Evolutionary conservation across 2,113 vertebrate genomes (phyloP).

Genomic region (Parus major): DNA sequence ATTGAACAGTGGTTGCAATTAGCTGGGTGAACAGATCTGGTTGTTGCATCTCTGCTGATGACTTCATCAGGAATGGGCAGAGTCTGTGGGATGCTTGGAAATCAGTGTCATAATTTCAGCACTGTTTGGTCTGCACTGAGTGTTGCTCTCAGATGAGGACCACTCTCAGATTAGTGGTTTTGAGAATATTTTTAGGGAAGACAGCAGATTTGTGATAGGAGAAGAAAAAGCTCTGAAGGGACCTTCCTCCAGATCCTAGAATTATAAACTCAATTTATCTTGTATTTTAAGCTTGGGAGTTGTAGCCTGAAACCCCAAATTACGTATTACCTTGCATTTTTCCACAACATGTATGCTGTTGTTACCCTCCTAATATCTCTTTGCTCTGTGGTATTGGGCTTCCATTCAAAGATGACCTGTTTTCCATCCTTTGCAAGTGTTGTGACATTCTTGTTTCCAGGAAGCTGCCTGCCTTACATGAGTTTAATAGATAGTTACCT

Average conservation of each 20-base stretch:
- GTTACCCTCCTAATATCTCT: neutral
- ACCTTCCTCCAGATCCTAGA: neutral
- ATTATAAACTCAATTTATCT: conserved; percentile 25
- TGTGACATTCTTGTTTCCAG: neutral
- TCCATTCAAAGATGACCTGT: neutral
- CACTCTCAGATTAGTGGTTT: neutral
- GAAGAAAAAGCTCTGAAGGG: neutral
- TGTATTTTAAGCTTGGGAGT: conserved; percentile 39
- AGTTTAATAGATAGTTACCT: neutral
- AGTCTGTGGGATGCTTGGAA: neutral
- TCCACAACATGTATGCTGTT: neutral
- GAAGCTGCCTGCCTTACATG: neutral
- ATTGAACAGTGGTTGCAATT: neutral
- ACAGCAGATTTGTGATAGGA: neutral
- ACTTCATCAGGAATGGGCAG: conserved; percentile 19
- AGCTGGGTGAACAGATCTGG: neutral
- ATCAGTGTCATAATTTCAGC: neutral
- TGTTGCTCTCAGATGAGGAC: neutral
- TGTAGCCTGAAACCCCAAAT: conserved; percentile 21
- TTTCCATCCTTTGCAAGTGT: neutral
- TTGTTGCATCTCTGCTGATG: neutral
- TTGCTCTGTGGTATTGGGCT: neutral
- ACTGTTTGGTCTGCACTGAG: neutral
- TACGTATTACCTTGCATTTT: neutral
- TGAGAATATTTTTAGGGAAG: neutral